phyloP scores from a whole-genome alignment of 2,113 vertebrate genomes.

The Geococcyx californianus region DNA sequence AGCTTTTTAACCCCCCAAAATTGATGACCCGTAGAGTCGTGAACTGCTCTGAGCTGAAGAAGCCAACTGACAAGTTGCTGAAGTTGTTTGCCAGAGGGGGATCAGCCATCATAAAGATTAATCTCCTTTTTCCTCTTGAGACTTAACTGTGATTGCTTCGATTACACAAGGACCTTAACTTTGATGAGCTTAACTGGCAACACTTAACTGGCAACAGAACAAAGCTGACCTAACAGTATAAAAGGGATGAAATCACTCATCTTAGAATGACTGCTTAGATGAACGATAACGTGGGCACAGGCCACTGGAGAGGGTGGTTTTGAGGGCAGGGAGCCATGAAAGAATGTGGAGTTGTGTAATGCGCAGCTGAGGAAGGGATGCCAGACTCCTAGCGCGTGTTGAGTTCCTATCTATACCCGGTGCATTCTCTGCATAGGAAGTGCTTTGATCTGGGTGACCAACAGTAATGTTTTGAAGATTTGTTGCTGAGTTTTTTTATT shows the following conservation, averaged over 20 bases:
- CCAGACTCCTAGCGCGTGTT: neutral
- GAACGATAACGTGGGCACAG: constrained; percentile 14
- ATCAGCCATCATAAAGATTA: neutral
- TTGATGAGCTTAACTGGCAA: constrained; percentile 48
- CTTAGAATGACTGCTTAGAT: neutral
- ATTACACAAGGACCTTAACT: constrained; percentile 7
- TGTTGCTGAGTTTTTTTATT: neutral
- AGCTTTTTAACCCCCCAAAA: neutral
- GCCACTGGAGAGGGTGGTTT: constrained; percentile 30
- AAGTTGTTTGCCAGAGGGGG: constrained; percentile 15
- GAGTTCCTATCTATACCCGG: neutral
- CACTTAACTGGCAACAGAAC: constrained; percentile 51
- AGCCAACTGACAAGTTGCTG: neutral
- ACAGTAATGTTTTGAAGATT: neutral
- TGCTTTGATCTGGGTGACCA: neutral
- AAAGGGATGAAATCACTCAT: constrained; percentile 34
- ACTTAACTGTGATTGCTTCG: constrained; percentile 13
- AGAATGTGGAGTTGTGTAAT: neutral
- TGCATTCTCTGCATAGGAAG: neutral
- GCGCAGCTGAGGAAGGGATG: neutral
- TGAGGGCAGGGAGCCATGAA: neutral
- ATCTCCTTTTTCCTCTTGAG: constrained; percentile 16
- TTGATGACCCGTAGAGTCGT: neutral
- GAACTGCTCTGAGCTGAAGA: neutral
- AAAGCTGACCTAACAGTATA: neutral